Conservation (phyloP, 2,888 invertebrate genomes). For the Trissonchulus latispiculum region DNA sequence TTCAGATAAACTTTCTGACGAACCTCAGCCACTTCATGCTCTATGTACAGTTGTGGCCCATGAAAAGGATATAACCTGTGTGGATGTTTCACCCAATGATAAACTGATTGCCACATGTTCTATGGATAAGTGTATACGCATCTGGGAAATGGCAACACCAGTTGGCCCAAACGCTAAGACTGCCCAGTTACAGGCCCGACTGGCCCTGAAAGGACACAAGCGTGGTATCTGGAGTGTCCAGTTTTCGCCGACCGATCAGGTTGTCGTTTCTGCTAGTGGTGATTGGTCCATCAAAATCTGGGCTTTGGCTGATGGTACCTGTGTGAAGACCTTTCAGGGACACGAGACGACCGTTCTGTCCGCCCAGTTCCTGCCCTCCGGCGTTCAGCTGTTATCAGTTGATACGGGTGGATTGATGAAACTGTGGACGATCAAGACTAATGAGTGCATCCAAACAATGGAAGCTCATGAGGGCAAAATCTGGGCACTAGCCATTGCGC, state of each 20-base stretch:
- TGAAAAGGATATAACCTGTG: slow-evolving; percentile 78
- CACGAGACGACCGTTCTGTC: slow-evolving; percentile 38
- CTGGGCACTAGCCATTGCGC: too few species aligned
- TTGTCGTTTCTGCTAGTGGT: slow-evolving; percentile 44
- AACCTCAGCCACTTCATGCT: slow-evolving; percentile 25
- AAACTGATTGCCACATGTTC: slow-evolving; percentile 57
- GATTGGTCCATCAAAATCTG: slow-evolving; percentile 49
- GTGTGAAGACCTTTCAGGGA: slow-evolving; percentile 35
- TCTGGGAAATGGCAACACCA: slow-evolving; percentile 41
- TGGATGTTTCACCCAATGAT: slow-evolving; percentile 67
- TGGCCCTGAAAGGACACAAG: too few species aligned
- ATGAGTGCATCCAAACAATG: slow-evolving; percentile 70
- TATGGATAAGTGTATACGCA: slow-evolving; percentile 86
- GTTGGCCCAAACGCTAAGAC: background rate
- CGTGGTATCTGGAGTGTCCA: slow-evolving; percentile 87
- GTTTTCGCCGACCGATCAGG: slow-evolving; percentile 76
- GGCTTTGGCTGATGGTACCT: slow-evolving; percentile 45
- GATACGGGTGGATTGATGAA: slow-evolving; percentile 73
- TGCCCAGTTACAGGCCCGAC: slow-evolving; percentile 53
- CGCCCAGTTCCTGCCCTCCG: slow-evolving; percentile 35
- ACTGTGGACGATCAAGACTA: slow-evolving; percentile 80
- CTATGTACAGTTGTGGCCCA: slow-evolving; percentile 65
- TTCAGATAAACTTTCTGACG: too few species aligned
- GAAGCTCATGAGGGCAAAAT: slow-evolving; percentile 76
- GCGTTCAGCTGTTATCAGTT: slow-evolving; percentile 48